Base-by-base conservation (phyloP, 2,113 vertebrate genomes). In the Pachyramphus minor region DNA sequence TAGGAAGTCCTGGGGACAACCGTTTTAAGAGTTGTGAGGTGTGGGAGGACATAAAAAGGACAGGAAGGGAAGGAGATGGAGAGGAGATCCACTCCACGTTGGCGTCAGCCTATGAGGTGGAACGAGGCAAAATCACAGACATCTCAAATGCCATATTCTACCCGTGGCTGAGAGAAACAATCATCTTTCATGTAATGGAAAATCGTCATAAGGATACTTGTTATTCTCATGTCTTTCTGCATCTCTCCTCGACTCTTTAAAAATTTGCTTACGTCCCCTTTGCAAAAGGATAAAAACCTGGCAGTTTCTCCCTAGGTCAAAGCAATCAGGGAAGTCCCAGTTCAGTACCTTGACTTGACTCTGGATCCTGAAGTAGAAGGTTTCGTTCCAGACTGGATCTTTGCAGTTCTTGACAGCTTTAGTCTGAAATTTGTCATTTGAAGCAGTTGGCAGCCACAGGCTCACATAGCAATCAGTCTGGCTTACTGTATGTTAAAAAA, bases 371-470 rank as follows among this genome's bases (percentile, higher is more conserved):
- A 98, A 99, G 71, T 85, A 96, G 93, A 99, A 99, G 12, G 94
- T 98, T 95, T 99, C 98, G 14, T 99, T 98, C 99, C 99, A 99
- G 56, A 98, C 97, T 15, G 99, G 99, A 62, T 98, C 97, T 91
- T 95, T 97, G 55, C 84, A 98, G 35, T 99, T 98, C n/a, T 94
- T 58, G 45, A 99, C 69, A 4, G 97, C 95, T 84, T 94, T 98
- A 35, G 99, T 99, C 73, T 93, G 97, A 84, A 91, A 62, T 50
- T 89, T 97, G 14, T 95, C 74, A 0, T 89, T 55, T 22, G 98
- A 98, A 60, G 98, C 98, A 1, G 98, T 98, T 39, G 99, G 99
- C 42, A 99, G 97, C 94, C 96, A 97, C 56, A 99, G 95, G 63
- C 88, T 98, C 53, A 99, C 98, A 0, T 98, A 99, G 82, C 98